These are phyloP conservation scores for Drosophila mojavensis DNA, from an alignment of 1,140 invertebrate species.

Conservation along the genomic window DNA sequence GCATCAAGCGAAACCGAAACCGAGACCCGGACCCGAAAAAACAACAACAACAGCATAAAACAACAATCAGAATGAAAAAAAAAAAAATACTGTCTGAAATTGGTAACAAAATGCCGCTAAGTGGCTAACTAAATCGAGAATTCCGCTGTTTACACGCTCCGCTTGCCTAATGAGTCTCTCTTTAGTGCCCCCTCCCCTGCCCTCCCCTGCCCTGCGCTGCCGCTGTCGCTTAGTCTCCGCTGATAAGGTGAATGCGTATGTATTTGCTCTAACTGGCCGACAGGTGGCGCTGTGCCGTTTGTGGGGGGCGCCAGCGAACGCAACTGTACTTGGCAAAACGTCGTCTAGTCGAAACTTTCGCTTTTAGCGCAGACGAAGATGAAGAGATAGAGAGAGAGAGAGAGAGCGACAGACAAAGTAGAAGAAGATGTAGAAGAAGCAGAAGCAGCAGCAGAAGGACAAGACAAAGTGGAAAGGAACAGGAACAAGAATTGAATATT, in stretches of 20 bases:
- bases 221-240: not conserved
- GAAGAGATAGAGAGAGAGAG: not conserved
- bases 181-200: no score
- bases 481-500: constrained; percentile 74
- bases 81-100: constrained; percentile 24
- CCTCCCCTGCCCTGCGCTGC: not conserved
- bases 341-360: not conserved
- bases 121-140: constrained; percentile 69
- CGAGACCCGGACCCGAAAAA: not conserved
- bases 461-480: constrained; percentile 5
- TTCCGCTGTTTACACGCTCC: constrained; percentile 79
- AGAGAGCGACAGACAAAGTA: no score
- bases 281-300: constrained; percentile 10
- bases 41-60: not conserved
- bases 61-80: no score
- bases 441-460: not conserved
- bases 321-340: constrained; percentile 13
- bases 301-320: not conserved
- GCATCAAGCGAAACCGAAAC: constrained; percentile 54
- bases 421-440: no score
- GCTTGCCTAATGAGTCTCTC: constrained; percentile 67
- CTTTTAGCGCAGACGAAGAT: not conserved
- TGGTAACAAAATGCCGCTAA: constrained; percentile 79
- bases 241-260: constrained; percentile 3
- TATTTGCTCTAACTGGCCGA: not conserved